phyloP scores from a whole-genome alignment of 2,888 invertebrate genomes.

The Alsophila aescularia region DNA sequence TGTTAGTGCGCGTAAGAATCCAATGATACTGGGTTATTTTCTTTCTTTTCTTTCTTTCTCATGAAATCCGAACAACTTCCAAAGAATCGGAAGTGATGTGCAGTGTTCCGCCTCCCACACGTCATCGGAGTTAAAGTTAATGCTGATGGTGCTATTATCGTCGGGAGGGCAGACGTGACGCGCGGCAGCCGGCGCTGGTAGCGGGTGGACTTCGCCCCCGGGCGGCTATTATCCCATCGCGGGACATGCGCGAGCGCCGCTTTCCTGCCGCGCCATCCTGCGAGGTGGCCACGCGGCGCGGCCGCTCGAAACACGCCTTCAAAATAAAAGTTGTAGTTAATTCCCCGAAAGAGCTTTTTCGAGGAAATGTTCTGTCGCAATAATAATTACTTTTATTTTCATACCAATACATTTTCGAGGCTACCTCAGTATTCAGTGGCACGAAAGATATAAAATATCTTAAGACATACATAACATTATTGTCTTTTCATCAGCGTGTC shows the following conservation, averaged over 20 bases:
- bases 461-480: not conserved
- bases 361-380: too few relatives aligned
- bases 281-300: constrained; percentile 3
- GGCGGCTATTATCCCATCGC: constrained; percentile 62
- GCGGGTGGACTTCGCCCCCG: constrained; percentile 62
- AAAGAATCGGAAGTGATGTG: constrained; percentile 1
- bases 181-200: not conserved
- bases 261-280: constrained; percentile 58
- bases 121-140: not conserved
- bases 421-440: too few relatives aligned
- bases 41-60: too few relatives aligned
- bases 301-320: too few relatives aligned
- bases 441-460: not conserved
- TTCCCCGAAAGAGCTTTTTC: too few relatives aligned
- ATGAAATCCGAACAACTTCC: not conserved
- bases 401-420: too few relatives aligned
- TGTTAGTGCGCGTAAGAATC: too few relatives aligned
- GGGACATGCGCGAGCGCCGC: constrained; percentile 53
- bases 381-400: too few relatives aligned
- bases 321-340: too few relatives aligned
- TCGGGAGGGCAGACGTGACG: constrained; percentile 11
- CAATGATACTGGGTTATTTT: too few relatives aligned
- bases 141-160: constrained; percentile 7
- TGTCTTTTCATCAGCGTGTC: constrained; percentile 37
- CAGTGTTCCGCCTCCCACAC: constrained; percentile 9